phyloP scores from a whole-genome alignment of 1,140 invertebrate genomes.

The Drosophila mauritiana region DNA sequence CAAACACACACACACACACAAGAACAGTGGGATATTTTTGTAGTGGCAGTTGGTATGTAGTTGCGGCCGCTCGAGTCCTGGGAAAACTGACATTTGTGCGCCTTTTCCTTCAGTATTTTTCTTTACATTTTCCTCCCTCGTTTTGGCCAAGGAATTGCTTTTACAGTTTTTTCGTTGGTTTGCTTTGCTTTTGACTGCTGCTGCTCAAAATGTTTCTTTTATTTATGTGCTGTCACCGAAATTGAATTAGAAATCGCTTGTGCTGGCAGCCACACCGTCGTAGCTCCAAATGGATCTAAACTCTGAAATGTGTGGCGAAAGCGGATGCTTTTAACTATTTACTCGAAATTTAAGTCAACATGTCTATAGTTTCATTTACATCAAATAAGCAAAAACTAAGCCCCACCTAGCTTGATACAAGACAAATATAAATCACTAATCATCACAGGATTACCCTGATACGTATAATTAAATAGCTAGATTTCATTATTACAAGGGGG shows the following conservation, averaged over 20 bases:
- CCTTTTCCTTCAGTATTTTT: slow-evolving; percentile 38
- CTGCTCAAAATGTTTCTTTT: slow-evolving; percentile 76
- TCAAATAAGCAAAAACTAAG: too few species aligned
- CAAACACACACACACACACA: slow-evolving; percentile 8
- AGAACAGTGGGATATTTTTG: slow-evolving; percentile 19
- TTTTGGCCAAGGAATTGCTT: slow-evolving; percentile 73
- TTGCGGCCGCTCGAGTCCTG: slow-evolving; percentile 55
- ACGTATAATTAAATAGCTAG: too few species aligned
- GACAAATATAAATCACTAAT: too few species aligned
- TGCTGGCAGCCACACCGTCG: slow-evolving; percentile 24
- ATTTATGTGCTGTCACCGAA: slow-evolving; percentile 79
- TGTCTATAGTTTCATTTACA: too few species aligned
- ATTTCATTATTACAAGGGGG: too few species aligned
- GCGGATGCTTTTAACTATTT: background rate
- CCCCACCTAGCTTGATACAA: too few species aligned
- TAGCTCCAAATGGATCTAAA: slow-evolving; percentile 22
- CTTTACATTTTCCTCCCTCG: background rate
- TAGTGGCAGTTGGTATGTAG: slow-evolving; percentile 31
- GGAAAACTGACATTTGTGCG: slow-evolving; percentile 80
- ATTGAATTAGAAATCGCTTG: slow-evolving; percentile 80
- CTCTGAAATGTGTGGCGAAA: slow-evolving; percentile 9
- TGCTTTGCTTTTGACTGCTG: slow-evolving; percentile 55
- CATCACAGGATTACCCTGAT: too few species aligned
- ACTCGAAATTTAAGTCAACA: background rate
- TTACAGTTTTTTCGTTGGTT: slow-evolving; percentile 66